Evolutionary conservation across 2,113 vertebrate genomes (phyloP), one percentile per base, ranked within the genome.

Genomic region (Scytalopus superciliaris): DNA sequence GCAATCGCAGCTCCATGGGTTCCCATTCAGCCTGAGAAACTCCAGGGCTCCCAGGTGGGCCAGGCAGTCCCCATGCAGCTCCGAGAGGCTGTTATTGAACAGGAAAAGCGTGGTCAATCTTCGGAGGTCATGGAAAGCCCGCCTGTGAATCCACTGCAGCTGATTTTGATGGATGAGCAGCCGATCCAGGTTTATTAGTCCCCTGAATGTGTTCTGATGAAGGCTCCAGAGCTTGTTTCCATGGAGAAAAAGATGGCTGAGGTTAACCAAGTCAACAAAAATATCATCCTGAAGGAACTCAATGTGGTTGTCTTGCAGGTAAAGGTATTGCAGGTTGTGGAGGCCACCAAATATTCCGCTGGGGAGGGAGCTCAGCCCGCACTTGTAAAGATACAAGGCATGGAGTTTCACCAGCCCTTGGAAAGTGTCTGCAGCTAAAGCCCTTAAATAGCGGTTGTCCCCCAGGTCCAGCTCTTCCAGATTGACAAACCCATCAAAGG

Each of bases 391-490:
- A 88, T 99, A 99, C 97, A 99, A 98, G 83, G 99, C 99, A 1
- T 99, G 99, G 27, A 99, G 98, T 89, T 98, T 98, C 62, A 98
- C 98, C 95, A 99, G 98, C 64, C 99, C 99, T 89, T 98, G 98
- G 98, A 99, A 99, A 88, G 99, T 99, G 97, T 99, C 99, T 0
- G 99, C 98, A 1, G 98, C 98, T 52, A 99, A 96, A 64, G 98
- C 99, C 95, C 98, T 98, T 95, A 99, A 96, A 95, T 99, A 98
- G 60, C 98, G 97, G 97, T 99, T 99, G 97, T 99, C 99, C 10
- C 99, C 99, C 12, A 99, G 98, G 96, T 99, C 99, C n/a, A 99
- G 98, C 96, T 99, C 99, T 94, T 99, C 99, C 91, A 99, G 97
- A 87, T 98, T 99, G 88, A 98, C 95, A 1, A 99, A 99, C 91